phyloP scores from a whole-genome alignment of 2,888 invertebrate species.

The Subacronicta megacephala region DNA sequence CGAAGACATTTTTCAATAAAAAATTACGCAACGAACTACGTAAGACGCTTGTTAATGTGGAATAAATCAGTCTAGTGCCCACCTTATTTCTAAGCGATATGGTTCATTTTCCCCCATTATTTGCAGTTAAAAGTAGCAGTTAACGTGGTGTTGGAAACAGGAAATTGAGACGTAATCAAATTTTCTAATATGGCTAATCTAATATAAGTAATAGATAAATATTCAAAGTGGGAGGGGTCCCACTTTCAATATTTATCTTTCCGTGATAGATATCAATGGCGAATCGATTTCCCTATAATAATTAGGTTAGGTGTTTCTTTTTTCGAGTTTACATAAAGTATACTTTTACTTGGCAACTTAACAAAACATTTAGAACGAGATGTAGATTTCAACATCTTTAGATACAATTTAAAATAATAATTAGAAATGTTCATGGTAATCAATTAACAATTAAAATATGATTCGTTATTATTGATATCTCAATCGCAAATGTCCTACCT shows the following conservation, averaged over 20 bases:
- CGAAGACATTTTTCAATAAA: constrained; percentile 33
- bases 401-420: no score
- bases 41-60: constrained; percentile 40
- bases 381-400: no score
- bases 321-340: not conserved
- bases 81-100: constrained; percentile 18
- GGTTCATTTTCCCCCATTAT: constrained; percentile 18
- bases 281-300: constrained; percentile 28
- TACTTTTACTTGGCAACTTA: no score
- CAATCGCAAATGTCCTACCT: no score
- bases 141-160: constrained; percentile 21
- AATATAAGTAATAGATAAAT: constrained; percentile 4
- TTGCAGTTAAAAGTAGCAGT: constrained; percentile 8
- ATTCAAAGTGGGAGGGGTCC: no score
- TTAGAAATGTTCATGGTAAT: no score
- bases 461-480: no score
- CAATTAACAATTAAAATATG: no score
- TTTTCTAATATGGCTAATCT: constrained; percentile 32
- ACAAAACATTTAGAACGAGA: no score
- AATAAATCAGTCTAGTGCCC: constrained; percentile 34
- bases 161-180: constrained; percentile 47
- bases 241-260: constrained; percentile 27
- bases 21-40: constrained; percentile 35
- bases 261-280: constrained; percentile 17
- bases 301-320: not conserved